Percentiles rank a stretch among this genome's conserved stretches.
Conservation (phyloP, 2,888 invertebrate species). For the Melanchra persicariae region DNA sequence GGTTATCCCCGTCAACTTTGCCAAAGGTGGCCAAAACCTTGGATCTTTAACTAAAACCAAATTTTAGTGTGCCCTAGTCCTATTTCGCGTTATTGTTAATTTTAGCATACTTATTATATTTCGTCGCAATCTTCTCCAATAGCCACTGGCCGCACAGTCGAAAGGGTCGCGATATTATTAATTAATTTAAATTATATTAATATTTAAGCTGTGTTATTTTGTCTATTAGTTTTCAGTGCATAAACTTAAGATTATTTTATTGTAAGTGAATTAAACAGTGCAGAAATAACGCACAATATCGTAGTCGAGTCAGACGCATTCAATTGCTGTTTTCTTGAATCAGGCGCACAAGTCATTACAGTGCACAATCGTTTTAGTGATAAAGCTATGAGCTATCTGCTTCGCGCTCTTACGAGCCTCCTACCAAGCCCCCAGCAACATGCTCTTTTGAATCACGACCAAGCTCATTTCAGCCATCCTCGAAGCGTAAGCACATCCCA, state of each 20-base stretch:
- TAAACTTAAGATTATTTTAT: conserved; percentile 24
- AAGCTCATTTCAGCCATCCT: background rate
- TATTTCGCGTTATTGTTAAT: conserved; percentile 72
- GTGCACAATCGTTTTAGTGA: conserved; percentile 7
- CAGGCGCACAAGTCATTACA: conserved; percentile 7
- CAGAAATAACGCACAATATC: conserved; percentile 49
- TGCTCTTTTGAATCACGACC: background rate
- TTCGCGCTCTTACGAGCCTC: background rate
- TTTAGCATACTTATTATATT: conserved; percentile 66
- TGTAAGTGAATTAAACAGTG: conserved; percentile 22
- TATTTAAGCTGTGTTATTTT: conserved; percentile 51
- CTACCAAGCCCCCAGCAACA: background rate
- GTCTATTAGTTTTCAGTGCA: conserved; percentile 70
- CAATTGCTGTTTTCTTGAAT: conserved; percentile 10
- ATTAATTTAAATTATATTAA: conserved; percentile 49
- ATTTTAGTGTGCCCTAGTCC: conserved; percentile 78
- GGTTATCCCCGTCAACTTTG: conserved; percentile 53
- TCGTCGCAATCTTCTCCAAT: conserved; percentile 54
- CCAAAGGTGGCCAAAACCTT: conserved; percentile 70
- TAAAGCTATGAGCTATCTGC: background rate
- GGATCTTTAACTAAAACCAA: conserved; percentile 61
- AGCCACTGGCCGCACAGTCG: conserved; percentile 61
- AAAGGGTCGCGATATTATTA: conserved; percentile 75
- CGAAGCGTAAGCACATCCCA: background rate
- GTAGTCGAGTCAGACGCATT: conserved; percentile 5